Evolutionary conservation across 2,113 vertebrate species (phyloP).

Genomic region (Ibidorhyncha struthersii): DNA sequence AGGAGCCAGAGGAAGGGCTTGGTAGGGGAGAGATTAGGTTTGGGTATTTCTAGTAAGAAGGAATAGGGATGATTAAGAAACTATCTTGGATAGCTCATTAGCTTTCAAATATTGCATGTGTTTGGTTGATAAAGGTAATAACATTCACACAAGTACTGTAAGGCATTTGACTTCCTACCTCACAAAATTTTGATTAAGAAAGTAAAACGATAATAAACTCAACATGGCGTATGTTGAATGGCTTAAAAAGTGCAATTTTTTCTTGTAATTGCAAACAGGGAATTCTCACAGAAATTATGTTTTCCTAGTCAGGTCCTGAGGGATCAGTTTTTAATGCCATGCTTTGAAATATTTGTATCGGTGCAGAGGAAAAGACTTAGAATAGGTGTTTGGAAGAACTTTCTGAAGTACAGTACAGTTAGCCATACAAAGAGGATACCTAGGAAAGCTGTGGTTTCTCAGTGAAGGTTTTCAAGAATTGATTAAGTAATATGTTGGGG

Average conservation of each 20-base stretch:
- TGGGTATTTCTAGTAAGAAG: background rate
- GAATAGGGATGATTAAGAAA: background rate
- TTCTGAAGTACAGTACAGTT: background rate
- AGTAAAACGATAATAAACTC: background rate
- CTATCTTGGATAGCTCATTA: background rate
- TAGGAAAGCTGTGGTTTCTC: background rate
- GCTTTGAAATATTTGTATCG: background rate
- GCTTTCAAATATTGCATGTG: slow-evolving; percentile 17
- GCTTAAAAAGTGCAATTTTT: background rate
- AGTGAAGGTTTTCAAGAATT: no score
- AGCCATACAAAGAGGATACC: background rate
- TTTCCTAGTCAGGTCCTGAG: background rate
- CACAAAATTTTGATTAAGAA: slow-evolving; percentile 21
- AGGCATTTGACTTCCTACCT: background rate
- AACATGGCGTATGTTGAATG: background rate
- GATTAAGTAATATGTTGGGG: no score
- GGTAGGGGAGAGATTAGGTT: background rate
- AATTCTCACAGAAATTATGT: background rate
- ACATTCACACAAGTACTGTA: background rate
- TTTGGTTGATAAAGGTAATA: slow-evolving; percentile 8
- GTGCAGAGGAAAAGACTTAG: background rate
- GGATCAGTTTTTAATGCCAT: background rate
- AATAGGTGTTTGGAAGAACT: background rate
- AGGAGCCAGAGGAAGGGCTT: background rate
- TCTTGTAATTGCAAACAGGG: background rate